Evolutionary conservation across 2,113 vertebrate genomes (phyloP).

Genomic region (Pelmatolapia mariae): DNA sequence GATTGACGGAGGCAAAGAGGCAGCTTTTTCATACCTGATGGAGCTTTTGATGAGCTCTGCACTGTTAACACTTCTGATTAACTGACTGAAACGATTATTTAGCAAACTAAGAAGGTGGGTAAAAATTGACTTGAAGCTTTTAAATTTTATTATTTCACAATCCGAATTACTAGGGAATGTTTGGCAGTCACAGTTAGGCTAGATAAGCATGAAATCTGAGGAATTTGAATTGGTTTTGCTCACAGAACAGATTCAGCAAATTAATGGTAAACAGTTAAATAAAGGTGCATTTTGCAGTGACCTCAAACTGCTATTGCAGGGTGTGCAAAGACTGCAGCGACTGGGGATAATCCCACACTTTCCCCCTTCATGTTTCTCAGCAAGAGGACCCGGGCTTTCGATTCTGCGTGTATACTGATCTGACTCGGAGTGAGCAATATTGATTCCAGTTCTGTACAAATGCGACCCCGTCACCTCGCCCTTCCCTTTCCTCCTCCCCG

Average conservation of each 20-base stretch:
- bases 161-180: not conserved
- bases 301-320: not conserved
- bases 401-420: conserved; percentile 3
- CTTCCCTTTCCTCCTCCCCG: not conserved
- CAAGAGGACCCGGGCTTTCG: not conserved
- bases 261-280: not conserved
- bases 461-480: not conserved
- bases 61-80: not conserved
- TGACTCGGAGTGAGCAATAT: conserved; percentile 10
- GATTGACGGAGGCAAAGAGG: not conserved
- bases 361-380: conserved; percentile 5
- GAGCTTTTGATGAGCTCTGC: not conserved
- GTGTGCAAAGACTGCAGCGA: not conserved
- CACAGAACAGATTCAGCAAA: not conserved
- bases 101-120: not conserved
- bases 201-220: not conserved
- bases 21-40: not conserved
- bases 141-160: not conserved
- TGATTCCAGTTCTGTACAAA: conserved; percentile 14
- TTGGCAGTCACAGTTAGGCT: not conserved
- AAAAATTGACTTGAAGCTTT: not conserved
- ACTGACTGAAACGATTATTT: not conserved
- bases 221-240: not conserved
- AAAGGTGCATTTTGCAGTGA: not conserved
- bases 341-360: not conserved